phyloP scores from a whole-genome alignment of 2,113 vertebrate genomes.

The Zingel zingel region DNA sequence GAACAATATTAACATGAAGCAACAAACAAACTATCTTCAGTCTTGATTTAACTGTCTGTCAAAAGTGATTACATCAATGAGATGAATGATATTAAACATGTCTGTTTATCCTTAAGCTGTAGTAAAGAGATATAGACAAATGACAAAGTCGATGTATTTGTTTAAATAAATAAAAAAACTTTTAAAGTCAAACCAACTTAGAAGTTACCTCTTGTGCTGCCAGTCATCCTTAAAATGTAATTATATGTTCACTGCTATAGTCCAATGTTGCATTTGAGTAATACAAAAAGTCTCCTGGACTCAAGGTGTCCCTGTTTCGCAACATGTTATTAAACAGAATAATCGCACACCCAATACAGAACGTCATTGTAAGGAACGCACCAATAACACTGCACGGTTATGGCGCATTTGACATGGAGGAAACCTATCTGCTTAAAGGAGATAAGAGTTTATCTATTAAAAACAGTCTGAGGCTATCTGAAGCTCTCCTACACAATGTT shows the following conservation, averaged over 20 bases:
- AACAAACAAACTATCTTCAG: background rate
- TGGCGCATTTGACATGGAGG: slow-evolving; percentile 37
- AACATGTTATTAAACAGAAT: slow-evolving; percentile 29
- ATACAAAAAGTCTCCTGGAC: background rate
- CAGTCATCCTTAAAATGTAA: slow-evolving; percentile 51
- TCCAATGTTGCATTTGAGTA: slow-evolving; percentile 1
- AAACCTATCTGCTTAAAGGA: slow-evolving; percentile 65
- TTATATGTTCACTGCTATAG: background rate
- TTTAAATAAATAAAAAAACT: slow-evolving; percentile 28
- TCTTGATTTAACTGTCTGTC: background rate
- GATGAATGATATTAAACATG: background rate
- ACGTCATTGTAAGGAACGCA: slow-evolving; percentile 17
- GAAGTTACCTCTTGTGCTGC: slow-evolving; percentile 1
- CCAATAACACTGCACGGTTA: slow-evolving; percentile 23
- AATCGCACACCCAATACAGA: background rate
- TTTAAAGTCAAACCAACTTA: slow-evolving; percentile 39
- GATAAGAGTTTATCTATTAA: slow-evolving; percentile 78
- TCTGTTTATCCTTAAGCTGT: background rate
- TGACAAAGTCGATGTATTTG: background rate
- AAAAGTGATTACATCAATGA: background rate
- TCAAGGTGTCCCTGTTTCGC: background rate
- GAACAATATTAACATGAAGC: background rate
- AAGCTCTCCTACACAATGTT: background rate
- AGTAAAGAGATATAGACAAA: background rate
- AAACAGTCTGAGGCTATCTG: slow-evolving; percentile 19